Percentiles rank a stretch among this genome's conserved stretches.
Conservation (phyloP, 2,797 vertebrate species). For the Microchirus variegatus region DNA sequence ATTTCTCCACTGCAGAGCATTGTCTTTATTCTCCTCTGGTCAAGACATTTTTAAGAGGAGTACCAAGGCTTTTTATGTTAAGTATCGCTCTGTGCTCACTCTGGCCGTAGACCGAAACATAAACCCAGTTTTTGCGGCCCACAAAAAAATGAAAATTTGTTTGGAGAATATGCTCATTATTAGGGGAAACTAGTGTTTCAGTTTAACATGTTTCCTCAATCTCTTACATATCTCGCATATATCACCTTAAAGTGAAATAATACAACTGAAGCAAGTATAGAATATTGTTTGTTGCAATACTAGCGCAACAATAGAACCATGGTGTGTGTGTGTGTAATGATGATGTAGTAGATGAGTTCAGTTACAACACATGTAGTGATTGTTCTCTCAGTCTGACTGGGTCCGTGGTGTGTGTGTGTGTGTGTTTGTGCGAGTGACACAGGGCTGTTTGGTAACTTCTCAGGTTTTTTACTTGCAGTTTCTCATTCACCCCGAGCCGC, state of each 20-base stretch:
- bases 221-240: not conserved
- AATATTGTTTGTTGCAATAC: not conserved
- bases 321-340: not conserved
- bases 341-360: not conserved
- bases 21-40: no score
- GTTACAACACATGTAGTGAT: no score
- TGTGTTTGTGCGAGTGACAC: constrained; percentile 11
- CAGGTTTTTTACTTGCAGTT: constrained; percentile 70
- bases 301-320: no score
- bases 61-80: no score
- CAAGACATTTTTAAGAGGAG: no score
- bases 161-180: no score
- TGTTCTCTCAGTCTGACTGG: constrained; percentile 6
- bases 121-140: no score
- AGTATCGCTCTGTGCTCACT: no score
- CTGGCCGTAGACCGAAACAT: no score
- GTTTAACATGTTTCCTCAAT: constrained; percentile 9
- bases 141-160: no score
- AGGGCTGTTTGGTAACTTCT: constrained; percentile 65
- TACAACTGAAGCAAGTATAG: constrained; percentile 11
- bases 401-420: not conserved
- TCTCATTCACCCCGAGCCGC: constrained; percentile 43
- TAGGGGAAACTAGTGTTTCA: no score
- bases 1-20: no score
- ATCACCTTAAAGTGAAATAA: not conserved